These are phyloP conservation scores for Lethenteron camtschaticum DNA, from an alignment of 2,113 vertebrate genomes.

Conservation along the genomic window DNA sequence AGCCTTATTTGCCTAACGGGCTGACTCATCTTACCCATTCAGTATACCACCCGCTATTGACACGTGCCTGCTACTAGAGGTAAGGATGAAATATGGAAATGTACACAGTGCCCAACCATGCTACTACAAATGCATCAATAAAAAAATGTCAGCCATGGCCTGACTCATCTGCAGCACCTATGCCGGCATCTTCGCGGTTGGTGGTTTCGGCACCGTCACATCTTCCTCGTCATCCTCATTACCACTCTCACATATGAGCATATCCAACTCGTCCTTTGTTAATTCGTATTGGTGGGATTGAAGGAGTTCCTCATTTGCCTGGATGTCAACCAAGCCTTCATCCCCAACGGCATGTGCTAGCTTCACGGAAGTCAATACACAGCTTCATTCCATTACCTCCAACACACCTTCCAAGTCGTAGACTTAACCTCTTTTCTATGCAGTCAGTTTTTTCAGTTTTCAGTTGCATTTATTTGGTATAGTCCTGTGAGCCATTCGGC, in stretches of 20 bases:
- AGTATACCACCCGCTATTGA: too few relatives aligned
- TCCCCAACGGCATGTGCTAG: background rate
- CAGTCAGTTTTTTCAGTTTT: too few relatives aligned
- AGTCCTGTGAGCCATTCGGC: too few relatives aligned
- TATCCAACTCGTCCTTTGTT: background rate
- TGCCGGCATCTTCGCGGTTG: background rate
- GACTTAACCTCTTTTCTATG: background rate
- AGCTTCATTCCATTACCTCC: background rate
- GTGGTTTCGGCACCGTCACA: background rate
- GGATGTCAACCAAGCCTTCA: background rate
- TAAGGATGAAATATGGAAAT: too few relatives aligned
- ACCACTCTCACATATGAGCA: background rate
- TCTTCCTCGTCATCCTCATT: background rate
- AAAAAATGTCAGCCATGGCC: background rate
- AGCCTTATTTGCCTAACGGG: too few relatives aligned
- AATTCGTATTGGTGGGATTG: conserved; percentile 1
- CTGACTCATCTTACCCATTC: too few relatives aligned
- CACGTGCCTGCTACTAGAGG: too few relatives aligned
- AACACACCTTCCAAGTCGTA: background rate
- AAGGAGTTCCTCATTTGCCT: background rate
- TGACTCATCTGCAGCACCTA: background rate
- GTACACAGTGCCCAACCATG: too few relatives aligned
- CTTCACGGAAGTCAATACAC: background rate
- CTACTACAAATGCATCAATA: too few relatives aligned
- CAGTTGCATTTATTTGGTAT: too few relatives aligned